These are phyloP conservation scores for Malurus elegans DNA, from an alignment of 2,113 vertebrate genomes.

Conservation along the genomic window DNA sequence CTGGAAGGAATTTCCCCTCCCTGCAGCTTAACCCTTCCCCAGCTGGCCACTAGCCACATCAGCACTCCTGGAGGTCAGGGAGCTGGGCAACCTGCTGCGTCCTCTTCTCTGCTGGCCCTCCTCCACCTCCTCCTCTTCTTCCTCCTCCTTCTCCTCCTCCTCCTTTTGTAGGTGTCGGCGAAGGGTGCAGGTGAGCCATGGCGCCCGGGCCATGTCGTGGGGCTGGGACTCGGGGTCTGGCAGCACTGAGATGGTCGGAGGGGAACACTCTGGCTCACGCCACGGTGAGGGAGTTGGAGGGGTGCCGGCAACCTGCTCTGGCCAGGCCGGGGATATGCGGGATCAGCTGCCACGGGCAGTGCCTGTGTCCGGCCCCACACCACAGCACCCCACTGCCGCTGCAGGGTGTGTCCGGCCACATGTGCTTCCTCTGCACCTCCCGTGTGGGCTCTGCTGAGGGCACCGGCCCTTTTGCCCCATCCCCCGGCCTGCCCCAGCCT, in stretches of 20 bases:
- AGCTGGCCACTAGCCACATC: neutral
- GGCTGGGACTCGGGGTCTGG: rapidly evolving
- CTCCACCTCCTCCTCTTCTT: neutral
- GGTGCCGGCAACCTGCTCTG: rapidly evolving
- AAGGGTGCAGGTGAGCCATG: neutral
- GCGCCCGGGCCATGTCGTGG: rapidly evolving
- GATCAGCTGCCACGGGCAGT: rapidly evolving
- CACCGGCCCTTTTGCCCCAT: neutral
- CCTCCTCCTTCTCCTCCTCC: neutral
- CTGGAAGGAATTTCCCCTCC: constrained; percentile 58
- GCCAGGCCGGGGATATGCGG: rapidly evolving
- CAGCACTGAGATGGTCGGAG: rapidly evolving
- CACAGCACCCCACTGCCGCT: neutral
- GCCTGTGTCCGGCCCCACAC: rapidly evolving
- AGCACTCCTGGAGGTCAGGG: neutral
- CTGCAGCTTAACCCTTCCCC: constrained; percentile 39
- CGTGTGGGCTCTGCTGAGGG: rapidly evolving
- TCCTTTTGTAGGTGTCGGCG: neutral
- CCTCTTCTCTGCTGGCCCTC: neutral
- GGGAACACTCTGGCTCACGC: rapidly evolving
- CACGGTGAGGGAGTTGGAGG: rapidly evolving
- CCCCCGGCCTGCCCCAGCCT: rapidly evolving
- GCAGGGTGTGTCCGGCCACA: neutral
- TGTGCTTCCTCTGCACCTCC: rapidly evolving
- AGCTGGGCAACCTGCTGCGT: neutral